Conservation (phyloP, 2,113 vertebrate species). For the Cololabis saira region DNA sequence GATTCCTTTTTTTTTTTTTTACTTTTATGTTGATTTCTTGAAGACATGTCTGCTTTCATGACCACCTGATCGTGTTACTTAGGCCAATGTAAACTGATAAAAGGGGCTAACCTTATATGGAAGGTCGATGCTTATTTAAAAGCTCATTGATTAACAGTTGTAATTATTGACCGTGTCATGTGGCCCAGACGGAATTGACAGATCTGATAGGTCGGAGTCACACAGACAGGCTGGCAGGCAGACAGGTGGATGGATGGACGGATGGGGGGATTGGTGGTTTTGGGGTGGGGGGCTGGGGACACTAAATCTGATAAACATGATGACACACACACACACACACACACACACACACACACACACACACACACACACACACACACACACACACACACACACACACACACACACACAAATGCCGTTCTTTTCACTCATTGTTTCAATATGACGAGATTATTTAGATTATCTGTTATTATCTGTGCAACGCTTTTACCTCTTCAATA, state of each 20-base stretch:
- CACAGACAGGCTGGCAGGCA: slow-evolving; percentile 13
- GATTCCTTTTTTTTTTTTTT: too few species aligned
- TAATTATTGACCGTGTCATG: slow-evolving; percentile 83
- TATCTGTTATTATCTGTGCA: slow-evolving; percentile 66
- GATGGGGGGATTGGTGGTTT: background rate
- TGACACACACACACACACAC: background rate
- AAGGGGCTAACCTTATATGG: slow-evolving; percentile 77
- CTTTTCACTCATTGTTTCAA: slow-evolving; percentile 45
- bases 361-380: too few species aligned
- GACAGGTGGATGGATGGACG: background rate
- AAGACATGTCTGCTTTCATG: slow-evolving; percentile 46
- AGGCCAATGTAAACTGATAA: slow-evolving; percentile 79
- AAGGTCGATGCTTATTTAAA: slow-evolving; percentile 84
- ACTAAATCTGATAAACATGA: slow-evolving; percentile 9
- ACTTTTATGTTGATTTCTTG: slow-evolving; percentile 1
- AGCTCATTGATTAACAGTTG: slow-evolving; percentile 87
- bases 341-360: too few species aligned
- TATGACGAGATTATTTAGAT: slow-evolving; percentile 63
- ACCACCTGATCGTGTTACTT: slow-evolving; percentile 65
- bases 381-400: too few species aligned
- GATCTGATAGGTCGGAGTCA: slow-evolving; percentile 65
- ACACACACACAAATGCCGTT: background rate
- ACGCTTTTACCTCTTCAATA: slow-evolving; percentile 63
- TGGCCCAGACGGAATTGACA: slow-evolving; percentile 75
- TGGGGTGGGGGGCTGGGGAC: background rate